Evolutionary conservation across 2,113 vertebrate genomes (phyloP), one percentile per base, ranked within the genome.

Genomic region (Lutjanus erythropterus): DNA sequence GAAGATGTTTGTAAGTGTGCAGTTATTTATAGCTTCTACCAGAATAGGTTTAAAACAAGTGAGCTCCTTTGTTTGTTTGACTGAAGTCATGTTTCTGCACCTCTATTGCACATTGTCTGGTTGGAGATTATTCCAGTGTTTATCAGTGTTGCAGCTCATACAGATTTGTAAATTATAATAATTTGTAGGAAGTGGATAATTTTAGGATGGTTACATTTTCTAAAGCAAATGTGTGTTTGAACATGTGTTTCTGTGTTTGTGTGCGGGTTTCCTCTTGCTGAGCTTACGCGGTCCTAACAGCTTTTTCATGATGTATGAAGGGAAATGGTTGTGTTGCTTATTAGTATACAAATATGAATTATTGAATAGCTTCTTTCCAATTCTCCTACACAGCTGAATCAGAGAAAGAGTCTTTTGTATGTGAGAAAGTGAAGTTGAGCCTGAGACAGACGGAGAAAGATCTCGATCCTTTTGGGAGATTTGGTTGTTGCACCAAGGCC

Each of bases 401-500:
- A 90, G 71, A 83, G 67, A 78, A 58, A 83, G 75, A 71, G 46
- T 83, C 44, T 64, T 69, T n/a, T 78, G 64, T 78, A 49, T 83
- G 15, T 62, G 71, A 66, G 50, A 72, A 65, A 80, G 55, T 31
- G 44, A 74, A 74, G 70, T 62, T 62, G 79, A 80, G 80, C 59
- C 49, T 55, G 41, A 74, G 79, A 80, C 71, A 88, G 46, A 62
- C 5, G 2, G 82, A 70, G 44, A 69, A 42, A 64, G 75, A 66
- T 71, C 75, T 61, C 2, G 46, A 71, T 69, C 62, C 85, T 88
- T 79, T 53, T 58, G 83, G 90, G 85, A 85, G 78, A 85, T 80
- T 69, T 75, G 11, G 58, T 71, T 77, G 70, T 71, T 95, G 94
- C 94, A 78, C 95, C 91, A 89, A 96, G 94, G 91, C 94, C 94